phyloP scores from a whole-genome alignment of 2,888 invertebrate genomes.

The Eretmocerus hayati region DNA sequence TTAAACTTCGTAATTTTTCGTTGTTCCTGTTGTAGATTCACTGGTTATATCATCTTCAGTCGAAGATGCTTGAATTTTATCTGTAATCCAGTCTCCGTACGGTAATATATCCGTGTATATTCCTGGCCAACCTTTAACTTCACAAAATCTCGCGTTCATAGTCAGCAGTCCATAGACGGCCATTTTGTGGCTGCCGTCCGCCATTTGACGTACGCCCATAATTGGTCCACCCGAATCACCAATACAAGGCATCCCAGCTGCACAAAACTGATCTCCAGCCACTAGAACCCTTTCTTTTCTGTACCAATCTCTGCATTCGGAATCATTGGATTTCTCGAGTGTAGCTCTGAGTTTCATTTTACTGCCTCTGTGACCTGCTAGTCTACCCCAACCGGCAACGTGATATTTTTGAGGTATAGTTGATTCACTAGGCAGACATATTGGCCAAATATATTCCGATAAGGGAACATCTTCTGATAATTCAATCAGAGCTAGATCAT shows the following conservation, averaged over 20 bases:
- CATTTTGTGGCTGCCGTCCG: conserved; percentile 33
- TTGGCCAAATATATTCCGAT: background rate
- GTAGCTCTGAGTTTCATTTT: conserved; percentile 1
- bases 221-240: conserved; percentile 51
- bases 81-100: conserved; percentile 9
- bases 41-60: no score
- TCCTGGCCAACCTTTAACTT: conserved; percentile 2
- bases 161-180: conserved; percentile 11
- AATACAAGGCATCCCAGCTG: conserved; percentile 4
- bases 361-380: conserved; percentile 1
- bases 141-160: conserved; percentile 12
- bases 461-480: background rate
- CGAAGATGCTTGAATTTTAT: no score
- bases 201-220: conserved; percentile 45
- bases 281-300: background rate
- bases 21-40: no score
- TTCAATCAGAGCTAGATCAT: conserved; percentile 6
- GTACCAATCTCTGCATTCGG: background rate
- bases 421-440: conserved; percentile 7
- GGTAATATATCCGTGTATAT: conserved; percentile 6
- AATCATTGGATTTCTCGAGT: background rate
- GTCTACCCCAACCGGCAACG: conserved; percentile 14
- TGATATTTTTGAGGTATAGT: conserved; percentile 5
- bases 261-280: conserved; percentile 14
- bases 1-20: no score